phyloP scores from a whole-genome alignment of 2,888 invertebrate genomes.

The Alentia gelatinosa region DNA sequence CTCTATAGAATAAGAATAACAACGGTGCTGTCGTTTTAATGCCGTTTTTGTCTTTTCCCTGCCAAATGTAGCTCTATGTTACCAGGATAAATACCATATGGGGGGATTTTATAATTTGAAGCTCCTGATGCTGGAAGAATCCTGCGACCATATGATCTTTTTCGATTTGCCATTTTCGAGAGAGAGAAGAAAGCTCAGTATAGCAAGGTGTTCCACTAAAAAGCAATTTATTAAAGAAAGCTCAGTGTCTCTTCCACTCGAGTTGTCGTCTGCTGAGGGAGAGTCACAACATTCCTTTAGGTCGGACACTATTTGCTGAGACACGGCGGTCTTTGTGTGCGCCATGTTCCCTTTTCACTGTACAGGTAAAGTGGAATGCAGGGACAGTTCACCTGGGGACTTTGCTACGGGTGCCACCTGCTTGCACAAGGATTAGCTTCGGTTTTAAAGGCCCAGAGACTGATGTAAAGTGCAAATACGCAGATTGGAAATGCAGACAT shows the following conservation, averaged over 20 bases:
- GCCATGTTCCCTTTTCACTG: background rate
- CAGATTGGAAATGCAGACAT: background rate
- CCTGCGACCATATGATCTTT: too few relatives aligned
- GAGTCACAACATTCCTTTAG: background rate
- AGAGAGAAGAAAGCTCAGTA: too few relatives aligned
- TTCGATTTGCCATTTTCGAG: too few relatives aligned
- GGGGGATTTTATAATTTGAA: too few relatives aligned
- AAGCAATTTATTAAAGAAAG: background rate
- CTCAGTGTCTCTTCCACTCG: background rate
- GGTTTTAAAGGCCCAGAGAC: background rate
- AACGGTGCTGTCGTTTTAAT: too few relatives aligned
- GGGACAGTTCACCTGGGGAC: background rate
- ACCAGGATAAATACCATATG: too few relatives aligned
- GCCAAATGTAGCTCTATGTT: too few relatives aligned
- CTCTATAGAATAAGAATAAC: too few relatives aligned
- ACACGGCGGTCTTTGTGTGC: background rate
- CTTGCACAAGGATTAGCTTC: slow-evolving; percentile 1
- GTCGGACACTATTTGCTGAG: background rate
- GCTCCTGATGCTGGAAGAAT: too few relatives aligned
- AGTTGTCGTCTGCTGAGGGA: background rate
- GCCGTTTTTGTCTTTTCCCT: too few relatives aligned
- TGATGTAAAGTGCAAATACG: background rate
- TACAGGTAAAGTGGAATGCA: background rate
- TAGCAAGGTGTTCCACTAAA: too few relatives aligned
- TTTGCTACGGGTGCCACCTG: background rate